These are phyloP conservation scores for Propsilocerus akamusi DNA, from an alignment of 1,140 invertebrate species.

Conservation along the genomic window DNA sequence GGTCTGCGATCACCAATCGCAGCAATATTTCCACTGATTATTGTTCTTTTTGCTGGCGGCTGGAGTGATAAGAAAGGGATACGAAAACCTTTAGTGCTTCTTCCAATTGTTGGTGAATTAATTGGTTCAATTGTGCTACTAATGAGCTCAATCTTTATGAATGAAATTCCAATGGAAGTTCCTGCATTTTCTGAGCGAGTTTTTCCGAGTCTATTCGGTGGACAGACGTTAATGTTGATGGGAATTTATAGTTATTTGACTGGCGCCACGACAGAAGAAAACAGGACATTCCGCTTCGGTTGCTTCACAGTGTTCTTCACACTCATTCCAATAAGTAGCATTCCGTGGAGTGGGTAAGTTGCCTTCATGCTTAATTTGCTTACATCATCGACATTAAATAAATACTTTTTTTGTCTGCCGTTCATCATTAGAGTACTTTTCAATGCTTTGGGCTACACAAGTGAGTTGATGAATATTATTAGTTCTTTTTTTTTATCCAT, in stretches of 20 bases:
- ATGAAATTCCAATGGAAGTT: conserved; percentile 25
- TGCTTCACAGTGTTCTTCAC: conserved; percentile 23
- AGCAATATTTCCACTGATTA: conserved; percentile 34
- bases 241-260: conserved; percentile 41
- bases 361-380: not conserved
- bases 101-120: conserved; percentile 38
- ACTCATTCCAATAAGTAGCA: conserved; percentile 16
- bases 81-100: conserved; percentile 39
- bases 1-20: conserved; percentile 25
- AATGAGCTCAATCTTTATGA: conserved; percentile 26
- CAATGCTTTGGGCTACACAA: not conserved
- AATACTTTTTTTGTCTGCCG: conserved; percentile 4
- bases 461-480: not conserved
- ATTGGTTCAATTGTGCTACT: conserved; percentile 25
- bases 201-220: conserved; percentile 25
- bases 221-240: conserved; percentile 38
- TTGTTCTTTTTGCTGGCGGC: conserved; percentile 40
- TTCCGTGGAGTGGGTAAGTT: conserved; percentile 19
- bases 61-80: conserved; percentile 42
- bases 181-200: conserved; percentile 27
- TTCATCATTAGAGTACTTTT: not conserved
- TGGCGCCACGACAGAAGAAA: conserved; percentile 32
- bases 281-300: conserved; percentile 31
- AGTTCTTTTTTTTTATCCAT: not conserved
- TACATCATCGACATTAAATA: not conserved